Conservation (phyloP, 2,888 invertebrate genomes). For the Himalopsyche japonica region DNA sequence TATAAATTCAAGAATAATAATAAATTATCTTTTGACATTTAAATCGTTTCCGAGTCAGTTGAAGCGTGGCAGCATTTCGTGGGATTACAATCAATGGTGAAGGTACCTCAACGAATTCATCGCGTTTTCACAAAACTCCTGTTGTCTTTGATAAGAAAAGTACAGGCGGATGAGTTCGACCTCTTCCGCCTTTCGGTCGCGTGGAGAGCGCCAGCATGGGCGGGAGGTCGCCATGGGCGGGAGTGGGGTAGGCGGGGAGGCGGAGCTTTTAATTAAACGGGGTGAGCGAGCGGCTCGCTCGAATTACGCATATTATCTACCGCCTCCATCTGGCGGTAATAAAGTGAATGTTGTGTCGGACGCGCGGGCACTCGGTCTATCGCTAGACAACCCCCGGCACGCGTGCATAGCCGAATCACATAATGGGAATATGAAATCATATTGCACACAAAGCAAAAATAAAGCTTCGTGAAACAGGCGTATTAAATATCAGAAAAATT, state of each 20-base stretch:
- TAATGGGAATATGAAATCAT: too few relatives aligned
- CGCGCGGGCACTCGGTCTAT: conserved; percentile 30
- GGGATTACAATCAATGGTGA: not conserved
- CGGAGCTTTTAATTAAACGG: conserved; percentile 38
- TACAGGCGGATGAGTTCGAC: not conserved
- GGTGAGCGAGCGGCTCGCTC: conserved; percentile 32
- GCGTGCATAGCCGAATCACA: not conserved
- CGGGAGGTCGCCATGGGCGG: conserved; percentile 32
- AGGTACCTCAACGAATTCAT: not conserved
- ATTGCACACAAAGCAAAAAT: too few relatives aligned
- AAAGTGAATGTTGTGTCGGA: conserved; percentile 40
- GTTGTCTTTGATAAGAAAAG: not conserved
- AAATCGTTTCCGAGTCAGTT: not conserved
- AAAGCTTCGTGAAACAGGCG: too few relatives aligned
- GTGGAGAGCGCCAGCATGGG: not conserved
- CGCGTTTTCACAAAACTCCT: not conserved
- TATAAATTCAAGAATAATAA: not conserved
- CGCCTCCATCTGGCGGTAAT: conserved; percentile 39
- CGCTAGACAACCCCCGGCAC: conserved; percentile 11
- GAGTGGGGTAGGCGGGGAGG: conserved; percentile 42
- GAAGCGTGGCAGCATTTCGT: not conserved
- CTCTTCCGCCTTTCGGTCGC: not conserved
- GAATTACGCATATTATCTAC: conserved; percentile 40
- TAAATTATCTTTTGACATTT: not conserved
- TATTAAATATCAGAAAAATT: too few relatives aligned